phyloP scores from a whole-genome alignment of 2,797 vertebrate species.

The Esox lucius region DNA sequence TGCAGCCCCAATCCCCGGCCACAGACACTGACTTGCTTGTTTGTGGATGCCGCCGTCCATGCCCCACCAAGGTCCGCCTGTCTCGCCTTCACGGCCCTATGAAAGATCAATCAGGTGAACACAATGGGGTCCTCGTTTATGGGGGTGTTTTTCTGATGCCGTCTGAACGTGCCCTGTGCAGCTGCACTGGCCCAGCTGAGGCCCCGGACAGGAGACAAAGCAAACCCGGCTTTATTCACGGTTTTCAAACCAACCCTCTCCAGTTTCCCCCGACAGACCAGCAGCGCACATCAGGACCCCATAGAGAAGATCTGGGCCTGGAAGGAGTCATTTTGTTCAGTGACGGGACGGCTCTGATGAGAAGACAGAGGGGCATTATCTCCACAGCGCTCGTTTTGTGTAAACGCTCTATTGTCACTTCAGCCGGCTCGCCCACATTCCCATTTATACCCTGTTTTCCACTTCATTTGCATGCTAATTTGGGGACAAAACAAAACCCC shows the following conservation, averaged over 20 bases:
- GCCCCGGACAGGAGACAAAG: slow-evolving; percentile 67
- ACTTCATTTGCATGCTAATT: slow-evolving; percentile 76
- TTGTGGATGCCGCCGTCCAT: slow-evolving; percentile 59
- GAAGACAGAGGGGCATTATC: slow-evolving; percentile 70
- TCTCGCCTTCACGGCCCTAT: slow-evolving; percentile 65
- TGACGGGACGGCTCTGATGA: slow-evolving; percentile 52
- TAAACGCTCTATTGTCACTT: slow-evolving; percentile 68
- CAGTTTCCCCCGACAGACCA: neutral
- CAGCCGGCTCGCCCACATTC: slow-evolving; percentile 63
- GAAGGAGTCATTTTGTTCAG: slow-evolving; percentile 60
- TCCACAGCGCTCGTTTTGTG: slow-evolving; percentile 63
- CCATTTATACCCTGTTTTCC: slow-evolving; percentile 73
- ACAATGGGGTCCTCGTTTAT: slow-evolving; percentile 74
- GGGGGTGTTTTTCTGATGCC: slow-evolving; percentile 65
- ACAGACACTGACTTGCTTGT: slow-evolving; percentile 75
- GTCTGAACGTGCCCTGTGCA: slow-evolving; percentile 66
- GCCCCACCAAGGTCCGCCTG: slow-evolving; percentile 67
- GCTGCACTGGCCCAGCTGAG: slow-evolving; percentile 75
- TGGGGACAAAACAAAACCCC: slow-evolving; percentile 58
- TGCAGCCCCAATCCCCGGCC: slow-evolving; percentile 69
- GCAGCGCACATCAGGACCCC: slow-evolving; percentile 34
- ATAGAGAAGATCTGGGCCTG: slow-evolving; percentile 24
- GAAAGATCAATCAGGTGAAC: slow-evolving; percentile 78
- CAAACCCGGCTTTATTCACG: slow-evolving; percentile 44
- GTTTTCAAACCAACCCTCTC: neutral